Evolutionary conservation across 2,113 vertebrate genomes (phyloP), one percentile per base, ranked within the genome.

Genomic region (Sebastes fasciatus): DNA sequence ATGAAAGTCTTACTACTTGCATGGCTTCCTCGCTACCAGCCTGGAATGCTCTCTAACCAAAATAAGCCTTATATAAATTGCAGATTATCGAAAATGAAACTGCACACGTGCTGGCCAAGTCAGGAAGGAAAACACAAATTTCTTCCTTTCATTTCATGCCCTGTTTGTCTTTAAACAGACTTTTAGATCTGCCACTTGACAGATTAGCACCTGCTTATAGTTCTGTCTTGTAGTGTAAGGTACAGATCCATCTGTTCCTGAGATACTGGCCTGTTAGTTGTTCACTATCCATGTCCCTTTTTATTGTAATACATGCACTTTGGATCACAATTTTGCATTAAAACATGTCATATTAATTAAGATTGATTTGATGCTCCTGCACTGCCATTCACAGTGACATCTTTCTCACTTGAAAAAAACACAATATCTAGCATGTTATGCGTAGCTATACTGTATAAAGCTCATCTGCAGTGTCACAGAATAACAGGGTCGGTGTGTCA

Each of bases 401-500:
- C 26, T 63, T 21, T 5, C 26, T 6, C 11, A 48, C 14, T 57
- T 21, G n/a, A 48, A n/a, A 48, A 26, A 34, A 34, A 34, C 34
- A 26, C 7, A 0, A 16, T 48, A n/a, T 55, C 52, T 9, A 23
- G 14, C 3, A 57, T 8, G 17, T 40, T 26, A 54, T 71, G 45
- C 17, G 19, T 21, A 26, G 21, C 6, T 16, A 10, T 66, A 71
- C 66, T 82, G 73, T 77, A 78, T 66, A 82, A 83, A 79, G 6
- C 80, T 63, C 14, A 42, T 73, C 51, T 77, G 67, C 49, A 62
- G 45, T 73, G 75, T 62, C 71, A 68, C 43, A 73, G 42, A 85
- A 69, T 58, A 81, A 69, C 66, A 19, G 19, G n/a, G 81, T 64
- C 45, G 52, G 62, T 84, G 77, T 86, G 86, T 87, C 86, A 80